These are phyloP conservation scores for Siniperca scherzeri DNA, from an alignment of 2,797 vertebrate species.

Conservation along the genomic window DNA sequence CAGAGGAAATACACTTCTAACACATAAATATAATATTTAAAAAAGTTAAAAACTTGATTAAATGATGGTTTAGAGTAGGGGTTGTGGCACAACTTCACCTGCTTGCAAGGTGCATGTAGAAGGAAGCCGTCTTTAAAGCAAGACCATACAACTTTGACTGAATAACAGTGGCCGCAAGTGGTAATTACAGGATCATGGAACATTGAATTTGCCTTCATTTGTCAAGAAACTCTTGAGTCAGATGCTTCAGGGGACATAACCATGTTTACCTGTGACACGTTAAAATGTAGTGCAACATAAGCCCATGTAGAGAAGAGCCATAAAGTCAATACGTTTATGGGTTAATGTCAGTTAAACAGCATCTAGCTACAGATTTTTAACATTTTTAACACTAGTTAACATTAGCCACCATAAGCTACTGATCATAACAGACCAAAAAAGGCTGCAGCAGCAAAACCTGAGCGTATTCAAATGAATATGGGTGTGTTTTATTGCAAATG, in stretches of 20 bases:
- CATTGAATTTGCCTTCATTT: not conserved
- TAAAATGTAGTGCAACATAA: too few species aligned
- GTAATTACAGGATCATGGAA: not conserved
- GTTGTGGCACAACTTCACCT: not conserved
- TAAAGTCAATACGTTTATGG: not conserved
- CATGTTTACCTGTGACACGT: not conserved
- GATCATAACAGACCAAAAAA: not conserved
- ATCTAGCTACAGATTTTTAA: not conserved
- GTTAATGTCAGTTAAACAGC: not conserved
- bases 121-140: not conserved
- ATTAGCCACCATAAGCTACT: not conserved
- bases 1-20: slow-evolving; percentile 10
- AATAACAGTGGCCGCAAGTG: slow-evolving; percentile 2
- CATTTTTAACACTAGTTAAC: too few species aligned
- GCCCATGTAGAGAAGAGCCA: not conserved
- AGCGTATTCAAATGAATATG: not conserved
- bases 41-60: not conserved
- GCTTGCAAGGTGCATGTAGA: not conserved
- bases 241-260: not conserved
- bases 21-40: not conserved
- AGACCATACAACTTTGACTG: not conserved
- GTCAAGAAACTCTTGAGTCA: not conserved
- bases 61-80: not conserved
- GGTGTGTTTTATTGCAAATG: not conserved
- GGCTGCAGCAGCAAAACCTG: not conserved